Conservation (phyloP, 2,888 invertebrate genomes). For the Morinoia aosen region DNA sequence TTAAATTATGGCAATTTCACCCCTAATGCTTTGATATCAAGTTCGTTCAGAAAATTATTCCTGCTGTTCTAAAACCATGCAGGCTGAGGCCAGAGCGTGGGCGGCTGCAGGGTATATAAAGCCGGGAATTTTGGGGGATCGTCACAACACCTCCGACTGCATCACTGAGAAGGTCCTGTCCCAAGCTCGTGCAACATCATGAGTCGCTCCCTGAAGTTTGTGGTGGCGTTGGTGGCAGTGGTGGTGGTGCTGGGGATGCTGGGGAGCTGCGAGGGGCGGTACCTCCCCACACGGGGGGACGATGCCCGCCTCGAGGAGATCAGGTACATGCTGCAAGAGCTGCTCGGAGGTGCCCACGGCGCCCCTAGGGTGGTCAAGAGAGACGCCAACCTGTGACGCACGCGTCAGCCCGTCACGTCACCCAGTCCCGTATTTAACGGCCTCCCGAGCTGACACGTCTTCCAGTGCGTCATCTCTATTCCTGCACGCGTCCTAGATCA, state of each 20-base stretch:
- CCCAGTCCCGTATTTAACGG: no score
- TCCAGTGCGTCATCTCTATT: no score
- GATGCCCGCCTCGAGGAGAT: conserved; percentile 27
- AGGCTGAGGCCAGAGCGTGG: no score
- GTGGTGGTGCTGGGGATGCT: no score
- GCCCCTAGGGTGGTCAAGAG: background rate
- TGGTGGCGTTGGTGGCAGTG: background rate
- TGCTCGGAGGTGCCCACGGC: background rate
- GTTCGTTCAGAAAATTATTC: no score
- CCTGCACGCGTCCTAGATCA: no score
- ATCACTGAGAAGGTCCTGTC: background rate
- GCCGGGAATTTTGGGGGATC: background rate
- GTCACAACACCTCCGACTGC: background rate
- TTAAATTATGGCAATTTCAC: no score
- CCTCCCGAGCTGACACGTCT: no score
- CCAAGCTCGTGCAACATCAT: background rate
- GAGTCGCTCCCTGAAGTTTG: background rate
- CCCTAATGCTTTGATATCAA: no score
- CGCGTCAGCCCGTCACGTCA: no score
- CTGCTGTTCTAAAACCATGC: no score
- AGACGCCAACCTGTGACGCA: background rate
- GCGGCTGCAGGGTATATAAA: background rate
- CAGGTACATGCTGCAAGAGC: conserved; percentile 5
- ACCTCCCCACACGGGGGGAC: conserved; percentile 14
- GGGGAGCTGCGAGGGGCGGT: no score